Evolutionary conservation across 2,888 invertebrate genomes (phyloP).

Genomic region (Cephus runcator): DNA sequence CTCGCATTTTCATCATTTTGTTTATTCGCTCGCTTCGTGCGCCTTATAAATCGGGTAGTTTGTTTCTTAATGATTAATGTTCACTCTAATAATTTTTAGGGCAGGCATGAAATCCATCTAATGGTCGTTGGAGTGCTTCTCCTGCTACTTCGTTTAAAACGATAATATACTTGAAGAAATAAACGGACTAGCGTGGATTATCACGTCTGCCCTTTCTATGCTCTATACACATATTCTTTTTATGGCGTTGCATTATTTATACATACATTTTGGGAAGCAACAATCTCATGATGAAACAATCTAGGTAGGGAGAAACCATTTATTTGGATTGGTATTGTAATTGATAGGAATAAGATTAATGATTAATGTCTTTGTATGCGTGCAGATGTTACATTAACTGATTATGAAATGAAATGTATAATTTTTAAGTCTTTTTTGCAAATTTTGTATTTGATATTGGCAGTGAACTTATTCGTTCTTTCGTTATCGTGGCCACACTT

Average conservation of each 20-base stretch:
- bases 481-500: neutral
- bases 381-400: neutral
- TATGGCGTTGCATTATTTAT: neutral
- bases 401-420: neutral
- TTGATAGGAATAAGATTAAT: neutral
- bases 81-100: neutral
- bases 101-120: neutral
- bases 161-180: neutral
- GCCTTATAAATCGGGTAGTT: neutral
- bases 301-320: neutral
- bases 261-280: neutral
- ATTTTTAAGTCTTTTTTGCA: neutral
- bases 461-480: neutral
- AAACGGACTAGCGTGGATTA: neutral
- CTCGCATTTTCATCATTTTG: neutral
- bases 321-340: neutral
- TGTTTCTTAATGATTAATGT: neutral
- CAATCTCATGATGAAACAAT: neutral
- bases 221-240: neutral
- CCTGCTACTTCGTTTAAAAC: neutral
- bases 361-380: neutral
- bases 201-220: neutral
- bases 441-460: neutral
- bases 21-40: neutral
- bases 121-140: neutral